Conservation (phyloP, 2,797 vertebrate genomes). For the Parauchenoglanis ngamensis region DNA sequence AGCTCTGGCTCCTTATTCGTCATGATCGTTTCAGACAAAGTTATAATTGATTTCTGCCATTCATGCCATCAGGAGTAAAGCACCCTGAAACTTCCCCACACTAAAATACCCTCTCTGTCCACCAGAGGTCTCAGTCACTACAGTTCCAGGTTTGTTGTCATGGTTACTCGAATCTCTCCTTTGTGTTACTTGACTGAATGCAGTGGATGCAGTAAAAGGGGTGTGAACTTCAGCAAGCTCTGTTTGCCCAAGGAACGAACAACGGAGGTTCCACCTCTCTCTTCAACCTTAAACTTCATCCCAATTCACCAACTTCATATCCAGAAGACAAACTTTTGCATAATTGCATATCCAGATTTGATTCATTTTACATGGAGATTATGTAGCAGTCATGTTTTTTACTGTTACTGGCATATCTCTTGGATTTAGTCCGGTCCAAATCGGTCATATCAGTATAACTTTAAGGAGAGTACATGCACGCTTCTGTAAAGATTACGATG, state of each 20-base stretch:
- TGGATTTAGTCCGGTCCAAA: not conserved
- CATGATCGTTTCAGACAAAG: not conserved
- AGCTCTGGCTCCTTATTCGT: not conserved
- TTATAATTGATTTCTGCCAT: not conserved
- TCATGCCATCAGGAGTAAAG: not conserved
- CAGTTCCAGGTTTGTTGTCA: constrained; percentile 14
- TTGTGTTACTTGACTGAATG: constrained; percentile 27
- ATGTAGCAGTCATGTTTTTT: not conserved
- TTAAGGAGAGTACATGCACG: not conserved
- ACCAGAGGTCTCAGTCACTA: constrained; percentile 30
- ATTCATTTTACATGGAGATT: not conserved
- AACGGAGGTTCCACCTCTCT: not conserved
- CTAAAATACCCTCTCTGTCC: not conserved
- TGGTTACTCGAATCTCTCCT: constrained; percentile 30
- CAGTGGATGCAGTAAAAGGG: constrained; percentile 31
- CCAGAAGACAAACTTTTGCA: too few species aligned
- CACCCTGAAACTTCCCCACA: not conserved
- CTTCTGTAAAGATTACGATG: not conserved
- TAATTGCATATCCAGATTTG: not conserved
- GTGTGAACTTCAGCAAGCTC: constrained; percentile 33
- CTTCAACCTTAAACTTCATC: not conserved
- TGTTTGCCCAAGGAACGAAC: constrained; percentile 11
- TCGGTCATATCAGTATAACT: not conserved
- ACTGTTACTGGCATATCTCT: not conserved
- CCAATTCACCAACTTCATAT: not conserved